These are phyloP conservation scores for Dipodomys spectabilis DNA, from an alignment of 2,113 vertebrate genomes.

Conservation along the genomic window DNA sequence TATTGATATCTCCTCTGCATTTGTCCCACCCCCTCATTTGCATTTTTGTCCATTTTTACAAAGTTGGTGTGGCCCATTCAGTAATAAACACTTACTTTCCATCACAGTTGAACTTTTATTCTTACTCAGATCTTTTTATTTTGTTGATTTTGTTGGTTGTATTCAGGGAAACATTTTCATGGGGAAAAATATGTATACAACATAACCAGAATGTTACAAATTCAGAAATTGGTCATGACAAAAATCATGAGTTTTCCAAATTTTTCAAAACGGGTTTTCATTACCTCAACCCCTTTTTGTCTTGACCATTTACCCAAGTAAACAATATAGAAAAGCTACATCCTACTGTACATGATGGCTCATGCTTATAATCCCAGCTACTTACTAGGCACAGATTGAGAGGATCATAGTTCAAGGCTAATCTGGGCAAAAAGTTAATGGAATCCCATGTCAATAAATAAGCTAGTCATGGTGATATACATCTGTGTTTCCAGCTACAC, in stretches of 20 bases:
- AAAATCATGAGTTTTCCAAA: background rate
- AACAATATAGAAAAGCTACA: background rate
- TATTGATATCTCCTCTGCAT: background rate
- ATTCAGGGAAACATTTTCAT: background rate
- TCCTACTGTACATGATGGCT: background rate
- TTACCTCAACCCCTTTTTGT: background rate
- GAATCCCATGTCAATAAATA: too few relatives aligned
- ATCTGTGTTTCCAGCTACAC: too few relatives aligned
- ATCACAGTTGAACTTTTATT: background rate
- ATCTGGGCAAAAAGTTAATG: too few relatives aligned
- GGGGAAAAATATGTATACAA: background rate
- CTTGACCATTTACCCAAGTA: background rate
- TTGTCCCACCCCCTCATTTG: background rate
- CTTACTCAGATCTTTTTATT: background rate
- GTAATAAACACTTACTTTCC: background rate
- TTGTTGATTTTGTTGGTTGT: background rate
- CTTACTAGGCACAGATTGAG: too few relatives aligned
- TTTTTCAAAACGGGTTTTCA: background rate
- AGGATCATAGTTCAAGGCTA: too few relatives aligned
- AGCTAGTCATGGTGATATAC: too few relatives aligned
- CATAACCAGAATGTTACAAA: background rate
- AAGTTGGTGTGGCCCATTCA: background rate
- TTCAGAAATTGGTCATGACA: background rate
- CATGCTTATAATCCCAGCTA: too few relatives aligned
- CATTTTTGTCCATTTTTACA: background rate